Conservation (phyloP, 2,797 vertebrate genomes). For the Eleutherodactylus coqui region DNA sequence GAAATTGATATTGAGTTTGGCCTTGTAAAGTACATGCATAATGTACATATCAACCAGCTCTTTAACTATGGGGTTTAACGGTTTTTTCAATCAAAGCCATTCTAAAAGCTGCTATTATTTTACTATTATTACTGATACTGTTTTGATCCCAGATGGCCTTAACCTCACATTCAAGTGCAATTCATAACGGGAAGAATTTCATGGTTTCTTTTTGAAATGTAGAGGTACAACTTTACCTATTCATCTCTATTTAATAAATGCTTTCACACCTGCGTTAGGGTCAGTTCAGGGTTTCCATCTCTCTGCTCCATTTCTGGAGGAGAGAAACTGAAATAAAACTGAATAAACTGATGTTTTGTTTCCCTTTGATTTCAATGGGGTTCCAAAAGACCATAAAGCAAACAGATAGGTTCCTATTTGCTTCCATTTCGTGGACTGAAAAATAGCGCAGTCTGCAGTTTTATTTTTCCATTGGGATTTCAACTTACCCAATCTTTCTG, state of each 20-base stretch:
- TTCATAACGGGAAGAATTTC: conserved; percentile 32
- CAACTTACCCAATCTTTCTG: too few relatives aligned
- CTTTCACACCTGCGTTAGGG: not conserved
- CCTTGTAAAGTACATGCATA: not conserved
- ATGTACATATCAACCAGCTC: not conserved
- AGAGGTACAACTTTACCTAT: not conserved
- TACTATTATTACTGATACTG: conserved; percentile 15
- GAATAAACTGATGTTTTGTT: too few relatives aligned
- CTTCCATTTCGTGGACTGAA: too few relatives aligned
- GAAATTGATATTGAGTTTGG: not conserved
- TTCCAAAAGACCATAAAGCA: too few relatives aligned
- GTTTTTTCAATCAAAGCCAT: conserved; percentile 39
- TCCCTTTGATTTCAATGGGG: too few relatives aligned
- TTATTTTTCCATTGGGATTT: too few relatives aligned
- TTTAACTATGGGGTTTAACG: conserved; percentile 29
- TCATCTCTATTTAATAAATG: conserved; percentile 27
- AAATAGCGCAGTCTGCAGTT: too few relatives aligned
- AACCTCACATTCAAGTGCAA: conserved; percentile 13
- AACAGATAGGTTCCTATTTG: too few relatives aligned
- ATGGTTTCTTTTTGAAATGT: conserved; percentile 33
- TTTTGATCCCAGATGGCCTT: conserved; percentile 31
- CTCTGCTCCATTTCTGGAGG: too few relatives aligned
- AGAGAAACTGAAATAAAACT: too few relatives aligned
- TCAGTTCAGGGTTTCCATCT: too few relatives aligned
- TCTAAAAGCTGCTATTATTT: conserved; percentile 46